Conservation (phyloP, 2,888 invertebrate species). For the Pristionchus arcanus region DNA sequence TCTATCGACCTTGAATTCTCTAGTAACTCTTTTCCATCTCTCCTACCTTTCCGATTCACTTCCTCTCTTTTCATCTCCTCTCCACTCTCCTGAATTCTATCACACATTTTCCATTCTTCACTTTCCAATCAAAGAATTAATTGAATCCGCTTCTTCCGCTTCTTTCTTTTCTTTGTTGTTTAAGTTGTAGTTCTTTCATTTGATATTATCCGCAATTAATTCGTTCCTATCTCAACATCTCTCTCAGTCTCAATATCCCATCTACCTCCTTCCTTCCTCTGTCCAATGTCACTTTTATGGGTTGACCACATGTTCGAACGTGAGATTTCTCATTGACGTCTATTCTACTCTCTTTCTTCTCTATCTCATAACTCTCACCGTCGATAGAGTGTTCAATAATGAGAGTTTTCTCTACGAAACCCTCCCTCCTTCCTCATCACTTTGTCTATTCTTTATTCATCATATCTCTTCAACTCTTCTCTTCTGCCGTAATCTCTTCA, state of each 20-base stretch:
- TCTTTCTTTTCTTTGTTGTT: neutral
- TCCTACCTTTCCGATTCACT: constrained; percentile 3
- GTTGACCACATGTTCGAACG: neutral
- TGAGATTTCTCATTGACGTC: neutral
- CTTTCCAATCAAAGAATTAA: neutral
- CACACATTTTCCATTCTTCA: neutral
- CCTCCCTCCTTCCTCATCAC: neutral
- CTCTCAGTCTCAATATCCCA: neutral
- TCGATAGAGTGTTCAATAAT: neutral
- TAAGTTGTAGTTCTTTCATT: no score
- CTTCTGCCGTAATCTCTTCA: neutral
- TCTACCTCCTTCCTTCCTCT: neutral
- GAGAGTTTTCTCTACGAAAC: neutral
- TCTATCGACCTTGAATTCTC: constrained; percentile 43
- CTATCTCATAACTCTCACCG: neutral
- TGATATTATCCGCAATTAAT: no score
- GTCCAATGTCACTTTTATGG: neutral
- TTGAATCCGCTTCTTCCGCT: neutral
- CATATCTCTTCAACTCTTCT: neutral
- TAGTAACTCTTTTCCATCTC: constrained; percentile 3
- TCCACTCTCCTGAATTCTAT: no score
- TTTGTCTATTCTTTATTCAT: neutral
- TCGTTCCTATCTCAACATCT: neutral
- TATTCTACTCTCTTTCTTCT: neutral
- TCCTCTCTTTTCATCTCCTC: neutral